Conservation (phyloP, 2,113 vertebrate species). For the Laterallus jamaicensis region DNA sequence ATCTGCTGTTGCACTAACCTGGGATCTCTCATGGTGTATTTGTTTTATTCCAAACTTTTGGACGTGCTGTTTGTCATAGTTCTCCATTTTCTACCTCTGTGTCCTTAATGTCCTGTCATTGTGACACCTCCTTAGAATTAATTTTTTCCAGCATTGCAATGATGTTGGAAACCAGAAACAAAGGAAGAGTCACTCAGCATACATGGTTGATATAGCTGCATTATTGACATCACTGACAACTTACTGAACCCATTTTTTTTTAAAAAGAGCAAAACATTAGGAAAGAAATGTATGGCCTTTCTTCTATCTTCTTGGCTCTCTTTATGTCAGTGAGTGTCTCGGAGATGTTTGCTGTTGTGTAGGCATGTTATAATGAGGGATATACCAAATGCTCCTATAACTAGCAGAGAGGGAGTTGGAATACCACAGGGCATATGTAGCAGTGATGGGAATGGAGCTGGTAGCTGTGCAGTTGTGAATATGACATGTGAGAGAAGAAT, state of each 20-base stretch:
- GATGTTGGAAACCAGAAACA: neutral
- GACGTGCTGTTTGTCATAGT: neutral
- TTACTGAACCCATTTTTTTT: neutral
- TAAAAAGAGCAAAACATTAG: neutral
- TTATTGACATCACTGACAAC: neutral
- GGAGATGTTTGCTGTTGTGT: neutral
- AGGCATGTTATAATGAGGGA: neutral
- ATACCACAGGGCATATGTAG: neutral
- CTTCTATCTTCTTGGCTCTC: neutral
- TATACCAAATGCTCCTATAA: neutral
- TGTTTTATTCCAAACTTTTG: neutral
- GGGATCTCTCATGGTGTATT: neutral
- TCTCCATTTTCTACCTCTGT: neutral
- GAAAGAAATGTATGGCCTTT: neutral
- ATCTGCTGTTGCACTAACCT: neutral
- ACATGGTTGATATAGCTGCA: neutral
- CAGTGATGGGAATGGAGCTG: neutral
- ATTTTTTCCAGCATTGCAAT: neutral
- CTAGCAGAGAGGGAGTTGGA: neutral
- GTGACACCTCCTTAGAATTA: neutral
- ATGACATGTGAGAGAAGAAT: neutral
- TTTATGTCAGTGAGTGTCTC: neutral
- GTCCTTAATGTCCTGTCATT: neutral
- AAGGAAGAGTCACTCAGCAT: neutral
- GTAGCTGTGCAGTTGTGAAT: neutral